These are phyloP conservation scores for Gouania willdenowi DNA, from an alignment of 2,797 vertebrate genomes.

Conservation along the genomic window DNA sequence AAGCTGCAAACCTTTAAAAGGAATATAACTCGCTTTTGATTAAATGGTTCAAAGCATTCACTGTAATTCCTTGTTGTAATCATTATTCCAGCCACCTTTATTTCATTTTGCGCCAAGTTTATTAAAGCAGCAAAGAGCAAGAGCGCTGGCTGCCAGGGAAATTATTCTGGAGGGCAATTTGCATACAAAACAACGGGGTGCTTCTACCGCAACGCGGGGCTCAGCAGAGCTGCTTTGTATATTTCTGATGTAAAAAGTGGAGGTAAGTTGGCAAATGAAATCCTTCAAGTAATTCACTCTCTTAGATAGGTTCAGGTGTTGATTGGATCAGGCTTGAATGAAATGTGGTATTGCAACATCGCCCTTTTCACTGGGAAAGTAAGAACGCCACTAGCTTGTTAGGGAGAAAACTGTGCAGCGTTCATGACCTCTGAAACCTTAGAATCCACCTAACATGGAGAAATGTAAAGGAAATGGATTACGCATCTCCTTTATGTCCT, in stretches of 20 bases:
- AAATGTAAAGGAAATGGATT: slow-evolving; percentile 14
- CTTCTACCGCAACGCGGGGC: slow-evolving; percentile 21
- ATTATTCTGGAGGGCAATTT: slow-evolving; percentile 48
- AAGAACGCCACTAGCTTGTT: slow-evolving; percentile 2
- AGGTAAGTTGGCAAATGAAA: slow-evolving; percentile 31
- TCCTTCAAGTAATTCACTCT: slow-evolving; percentile 16
- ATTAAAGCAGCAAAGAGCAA: slow-evolving; percentile 48
- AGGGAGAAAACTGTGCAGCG: slow-evolving; percentile 18
- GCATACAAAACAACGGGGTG: slow-evolving; percentile 58
- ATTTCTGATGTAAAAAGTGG: slow-evolving; percentile 20
- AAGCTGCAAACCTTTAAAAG: slow-evolving; percentile 26
- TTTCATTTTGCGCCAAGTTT: slow-evolving; percentile 47
- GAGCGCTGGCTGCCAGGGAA: slow-evolving; percentile 39
- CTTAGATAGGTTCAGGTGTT: slow-evolving; percentile 20
- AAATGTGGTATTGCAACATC: slow-evolving; percentile 18
- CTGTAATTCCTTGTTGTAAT: slow-evolving; percentile 41
- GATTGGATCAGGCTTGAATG: slow-evolving; percentile 29
- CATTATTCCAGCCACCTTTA: slow-evolving; percentile 54
- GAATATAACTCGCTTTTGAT: slow-evolving; percentile 28
- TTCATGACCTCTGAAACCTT: slow-evolving; percentile 24
- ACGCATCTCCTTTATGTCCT: too few relatives aligned
- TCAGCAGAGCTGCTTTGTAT: slow-evolving; percentile 23
- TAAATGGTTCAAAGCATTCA: slow-evolving; percentile 30
- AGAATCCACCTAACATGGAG: slow-evolving; percentile 22
- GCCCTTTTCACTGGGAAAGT: slow-evolving; percentile 3